A percentile compares a stretch with the other conserved stretches of the same genome.
Conservation (phyloP, 2,113 vertebrate genomes). For the Siphamia tubifer region DNA sequence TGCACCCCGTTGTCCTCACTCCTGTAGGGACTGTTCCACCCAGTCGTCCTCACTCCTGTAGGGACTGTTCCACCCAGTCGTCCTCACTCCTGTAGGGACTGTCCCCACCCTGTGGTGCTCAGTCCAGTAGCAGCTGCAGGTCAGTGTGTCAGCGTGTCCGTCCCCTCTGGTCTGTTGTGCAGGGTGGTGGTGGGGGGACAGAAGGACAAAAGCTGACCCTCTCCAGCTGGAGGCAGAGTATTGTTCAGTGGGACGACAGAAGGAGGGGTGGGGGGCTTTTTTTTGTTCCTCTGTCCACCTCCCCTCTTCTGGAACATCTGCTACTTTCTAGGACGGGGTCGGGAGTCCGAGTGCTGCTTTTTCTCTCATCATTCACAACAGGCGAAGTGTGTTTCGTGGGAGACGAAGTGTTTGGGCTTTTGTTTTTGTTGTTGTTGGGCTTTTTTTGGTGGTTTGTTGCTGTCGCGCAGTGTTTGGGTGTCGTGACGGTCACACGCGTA, state of each 20-base stretch:
- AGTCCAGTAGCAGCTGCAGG: slow-evolving; percentile 40
- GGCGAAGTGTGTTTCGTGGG: background rate
- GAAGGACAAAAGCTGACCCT: slow-evolving; percentile 64
- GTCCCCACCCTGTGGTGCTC: no score
- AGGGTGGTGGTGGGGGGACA: slow-evolving; percentile 31
- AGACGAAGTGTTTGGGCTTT: background rate
- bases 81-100: no score
- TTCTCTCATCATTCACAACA: background rate
- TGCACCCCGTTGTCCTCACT: no score
- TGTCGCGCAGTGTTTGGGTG: background rate
- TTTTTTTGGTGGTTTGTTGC: background rate
- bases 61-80: no score
- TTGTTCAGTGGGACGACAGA: slow-evolving; percentile 66
- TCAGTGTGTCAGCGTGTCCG: slow-evolving; percentile 61
- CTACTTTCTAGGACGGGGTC: slow-evolving; percentile 41
- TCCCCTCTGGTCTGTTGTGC: slow-evolving; percentile 33
- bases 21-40: no score
- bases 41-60: no score
- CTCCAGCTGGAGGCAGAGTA: slow-evolving; percentile 54
- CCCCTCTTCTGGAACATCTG: slow-evolving; percentile 66
- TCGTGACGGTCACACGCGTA: background rate
- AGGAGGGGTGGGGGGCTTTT: slow-evolving; percentile 33
- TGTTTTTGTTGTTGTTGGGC: no score
- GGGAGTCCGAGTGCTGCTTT: slow-evolving; percentile 11
- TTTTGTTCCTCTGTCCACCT: slow-evolving; percentile 44